phyloP scores from a whole-genome alignment of 2,797 vertebrate genomes.

The Ammospiza maritima region DNA sequence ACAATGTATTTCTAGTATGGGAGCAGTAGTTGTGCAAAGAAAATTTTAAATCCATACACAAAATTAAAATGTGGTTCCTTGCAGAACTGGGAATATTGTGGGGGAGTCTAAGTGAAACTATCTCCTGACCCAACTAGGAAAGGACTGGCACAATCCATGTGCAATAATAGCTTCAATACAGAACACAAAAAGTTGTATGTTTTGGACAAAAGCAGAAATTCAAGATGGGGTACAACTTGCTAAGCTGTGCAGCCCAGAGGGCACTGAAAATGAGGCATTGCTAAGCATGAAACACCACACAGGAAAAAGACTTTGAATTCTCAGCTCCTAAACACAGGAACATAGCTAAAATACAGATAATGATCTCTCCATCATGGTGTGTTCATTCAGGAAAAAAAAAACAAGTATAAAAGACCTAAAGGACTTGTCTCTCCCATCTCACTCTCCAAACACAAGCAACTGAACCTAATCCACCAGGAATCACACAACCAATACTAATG shows the following conservation, averaged over 20 bases:
- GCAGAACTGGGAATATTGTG: neutral
- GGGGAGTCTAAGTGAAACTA: neutral
- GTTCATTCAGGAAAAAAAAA: neutral
- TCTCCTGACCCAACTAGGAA: neutral
- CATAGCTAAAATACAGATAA: neutral
- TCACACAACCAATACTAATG: neutral
- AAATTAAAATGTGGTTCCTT: neutral
- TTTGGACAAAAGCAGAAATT: neutral
- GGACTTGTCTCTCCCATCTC: neutral
- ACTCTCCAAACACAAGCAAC: neutral
- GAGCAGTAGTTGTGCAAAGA: neutral
- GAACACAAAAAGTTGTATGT: accelerated
- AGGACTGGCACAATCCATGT: accelerated
- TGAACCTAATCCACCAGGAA: neutral
- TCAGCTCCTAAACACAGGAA: neutral
- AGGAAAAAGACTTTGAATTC: neutral
- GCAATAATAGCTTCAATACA: neutral
- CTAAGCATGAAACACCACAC: neutral
- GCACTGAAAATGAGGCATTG: neutral
- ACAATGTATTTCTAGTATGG: neutral
- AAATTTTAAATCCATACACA: neutral
- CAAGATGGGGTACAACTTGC: too few species aligned
- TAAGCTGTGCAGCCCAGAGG: neutral
- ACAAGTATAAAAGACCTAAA: neutral
- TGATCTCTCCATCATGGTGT: neutral